phyloP scores from a whole-genome alignment of 2,113 vertebrate genomes.

The Alethe castanea region DNA sequence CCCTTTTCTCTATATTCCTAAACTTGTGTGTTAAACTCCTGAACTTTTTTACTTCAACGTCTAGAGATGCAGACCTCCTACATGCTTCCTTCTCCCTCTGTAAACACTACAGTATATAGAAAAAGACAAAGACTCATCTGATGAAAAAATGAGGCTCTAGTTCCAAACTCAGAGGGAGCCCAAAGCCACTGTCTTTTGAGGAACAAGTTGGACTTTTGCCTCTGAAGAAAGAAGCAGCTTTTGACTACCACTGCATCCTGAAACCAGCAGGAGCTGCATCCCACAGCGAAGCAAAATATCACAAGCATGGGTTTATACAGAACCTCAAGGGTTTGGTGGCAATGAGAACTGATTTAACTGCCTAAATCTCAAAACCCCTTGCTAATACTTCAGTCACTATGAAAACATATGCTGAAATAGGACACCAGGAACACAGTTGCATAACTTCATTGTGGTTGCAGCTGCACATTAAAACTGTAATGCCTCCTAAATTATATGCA shows the following conservation, averaged over 20 bases:
- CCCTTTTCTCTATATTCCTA: background rate
- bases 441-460: background rate
- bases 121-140: background rate
- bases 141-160: background rate
- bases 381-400: background rate
- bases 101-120: background rate
- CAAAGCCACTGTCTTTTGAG: background rate
- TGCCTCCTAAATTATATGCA: background rate
- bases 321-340: background rate
- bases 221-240: background rate
- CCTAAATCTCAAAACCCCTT: background rate
- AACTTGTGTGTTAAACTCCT: background rate
- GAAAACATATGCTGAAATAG: constrained; percentile 26
- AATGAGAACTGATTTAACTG: constrained; percentile 1
- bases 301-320: background rate
- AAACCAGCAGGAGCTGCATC: constrained; percentile 16
- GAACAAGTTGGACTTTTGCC: background rate
- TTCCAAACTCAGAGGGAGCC: background rate
- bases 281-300: background rate
- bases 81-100: background rate
- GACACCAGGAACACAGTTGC: background rate
- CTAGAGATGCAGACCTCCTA: background rate
- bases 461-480: background rate
- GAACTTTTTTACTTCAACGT: background rate
- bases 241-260: background rate